Percentiles rank a stretch among this genome's conserved stretches.
These are phyloP conservation scores for Indicator indicator DNA, from an alignment of 2,113 vertebrate genomes.

Conservation along the genomic window DNA sequence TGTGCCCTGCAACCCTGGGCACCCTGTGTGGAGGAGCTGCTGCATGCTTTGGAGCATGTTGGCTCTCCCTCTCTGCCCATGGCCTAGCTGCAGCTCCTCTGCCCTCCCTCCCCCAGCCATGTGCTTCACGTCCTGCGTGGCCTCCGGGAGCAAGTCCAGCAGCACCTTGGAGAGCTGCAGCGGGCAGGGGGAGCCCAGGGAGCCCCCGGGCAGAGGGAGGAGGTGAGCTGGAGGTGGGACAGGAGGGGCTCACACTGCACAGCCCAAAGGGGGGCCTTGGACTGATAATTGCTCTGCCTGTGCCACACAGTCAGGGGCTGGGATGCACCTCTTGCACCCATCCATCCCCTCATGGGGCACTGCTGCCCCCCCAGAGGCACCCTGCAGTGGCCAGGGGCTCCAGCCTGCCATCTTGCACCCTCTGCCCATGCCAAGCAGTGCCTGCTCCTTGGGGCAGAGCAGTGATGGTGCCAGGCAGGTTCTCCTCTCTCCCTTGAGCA, in stretches of 20 bases:
- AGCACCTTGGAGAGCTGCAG: slow-evolving; percentile 50
- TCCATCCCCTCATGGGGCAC: neutral
- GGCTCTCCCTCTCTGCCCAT: neutral
- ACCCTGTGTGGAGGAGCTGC: neutral
- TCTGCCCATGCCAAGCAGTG: neutral
- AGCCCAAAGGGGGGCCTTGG: neutral
- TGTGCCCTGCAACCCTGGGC: accelerated
- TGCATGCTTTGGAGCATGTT: accelerated
- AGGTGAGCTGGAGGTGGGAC: slow-evolving; percentile 18
- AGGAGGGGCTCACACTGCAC: neutral
- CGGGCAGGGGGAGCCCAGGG: slow-evolving; percentile 66
- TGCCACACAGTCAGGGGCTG: neutral
- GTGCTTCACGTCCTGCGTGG: slow-evolving; percentile 49
- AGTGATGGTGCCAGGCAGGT: neutral
- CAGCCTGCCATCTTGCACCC: neutral
- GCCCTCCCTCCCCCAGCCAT: slow-evolving; percentile 53
- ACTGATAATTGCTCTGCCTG: neutral
- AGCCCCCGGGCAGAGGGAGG: neutral
- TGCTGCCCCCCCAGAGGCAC: neutral
- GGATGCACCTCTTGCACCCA: too few species aligned
- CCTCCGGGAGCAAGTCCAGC: slow-evolving; percentile 68
- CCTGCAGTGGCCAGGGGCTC: neutral
- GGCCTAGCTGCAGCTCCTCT: neutral
- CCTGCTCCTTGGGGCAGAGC: neutral
- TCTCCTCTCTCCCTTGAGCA: too few species aligned